Evolutionary conservation across 2,113 vertebrate species (phyloP), one percentile per base, ranked within the genome.

Genomic region (Paradoxurus hermaphroditus): DNA sequence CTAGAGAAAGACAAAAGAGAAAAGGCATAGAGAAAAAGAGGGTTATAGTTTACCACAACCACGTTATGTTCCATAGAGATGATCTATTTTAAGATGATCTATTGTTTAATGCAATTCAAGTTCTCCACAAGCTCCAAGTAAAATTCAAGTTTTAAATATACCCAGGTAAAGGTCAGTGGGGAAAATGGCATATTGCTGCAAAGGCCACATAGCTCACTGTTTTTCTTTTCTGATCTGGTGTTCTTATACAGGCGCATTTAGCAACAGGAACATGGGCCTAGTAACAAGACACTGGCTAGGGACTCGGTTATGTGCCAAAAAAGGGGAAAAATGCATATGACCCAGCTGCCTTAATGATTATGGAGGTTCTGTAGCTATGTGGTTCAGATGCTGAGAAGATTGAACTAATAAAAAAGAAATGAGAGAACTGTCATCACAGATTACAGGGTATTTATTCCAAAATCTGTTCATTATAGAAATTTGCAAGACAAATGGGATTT

Each of bases 341-440:
- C 95, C 23, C 98, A 98, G 98, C 98, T 97, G 97, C 98, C 97
- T 97, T 84, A 98, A 97, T 97, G 98, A 98, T 98, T 97, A 98
- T 95, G 67, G 98, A 98, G 97, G 92, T 97, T 96, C 98, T 78
- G 1, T 89, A 27, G 89, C 97, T 98, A 92, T 98, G 98, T 95
- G 97, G 98, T 98, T 99, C 98, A 98, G 98, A 99, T 98, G 98
- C 98, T 97, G 97, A 97, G 97, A 98, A 99, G 98, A 98, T 97
- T 98, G 98, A 98, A 98, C 98, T 98, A 98, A 98, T 99, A 99
- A 98, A 98, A 99, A 98, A 98, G 98, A 98, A 99, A 99, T 98
- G 98, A 98, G 98, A 98, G 98, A 98, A 98, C 98, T 98, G 98
- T 98, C 98, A 98, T 97, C 96, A 96, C 98, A 98, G 98, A 98